Percentiles rank a stretch among this genome's conserved stretches.
These are phyloP conservation scores for Sigmodon hispidus DNA, from an alignment of 2,113 vertebrate species.

Conservation along the genomic window DNA sequence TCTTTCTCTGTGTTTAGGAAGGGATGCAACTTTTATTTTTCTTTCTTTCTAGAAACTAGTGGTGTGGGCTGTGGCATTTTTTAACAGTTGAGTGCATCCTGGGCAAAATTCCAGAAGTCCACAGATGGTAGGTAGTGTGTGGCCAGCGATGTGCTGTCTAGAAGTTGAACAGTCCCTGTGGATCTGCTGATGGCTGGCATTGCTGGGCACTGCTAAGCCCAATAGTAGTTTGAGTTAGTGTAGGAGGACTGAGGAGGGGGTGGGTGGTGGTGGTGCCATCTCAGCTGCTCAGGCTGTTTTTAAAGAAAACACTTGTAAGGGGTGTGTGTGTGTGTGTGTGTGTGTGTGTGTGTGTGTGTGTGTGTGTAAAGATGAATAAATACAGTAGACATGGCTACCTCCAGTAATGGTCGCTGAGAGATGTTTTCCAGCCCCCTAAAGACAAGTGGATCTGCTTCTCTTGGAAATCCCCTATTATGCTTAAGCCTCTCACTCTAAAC, in stretches of 20 bases:
- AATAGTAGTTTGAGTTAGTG: fast-evolving
- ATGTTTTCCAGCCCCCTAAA: background rate
- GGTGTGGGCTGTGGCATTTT: fast-evolving
- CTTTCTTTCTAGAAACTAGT: slow-evolving; percentile 35
- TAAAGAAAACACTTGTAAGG: background rate
- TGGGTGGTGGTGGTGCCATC: background rate
- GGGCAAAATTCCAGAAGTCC: background rate
- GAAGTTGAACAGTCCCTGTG: fast-evolving
- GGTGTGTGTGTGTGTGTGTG: too few relatives aligned
- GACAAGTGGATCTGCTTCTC: background rate
- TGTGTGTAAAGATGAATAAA: background rate
- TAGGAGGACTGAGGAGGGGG: too few relatives aligned
- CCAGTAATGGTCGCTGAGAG: fast-evolving
- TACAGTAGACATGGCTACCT: fast-evolving
- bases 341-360: fast-evolving
- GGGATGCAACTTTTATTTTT: background rate
- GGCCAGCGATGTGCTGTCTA: background rate
- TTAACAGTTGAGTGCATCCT: background rate
- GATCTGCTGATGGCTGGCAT: background rate
- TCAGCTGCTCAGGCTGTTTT: background rate
- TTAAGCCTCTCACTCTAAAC: background rate
- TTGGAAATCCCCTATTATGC: background rate
- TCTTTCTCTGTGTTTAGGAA: background rate
- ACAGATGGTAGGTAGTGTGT: fast-evolving
- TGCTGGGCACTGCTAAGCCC: background rate